Conservation (phyloP, 2,888 invertebrate genomes). For the Epirrhoe tristata region DNA sequence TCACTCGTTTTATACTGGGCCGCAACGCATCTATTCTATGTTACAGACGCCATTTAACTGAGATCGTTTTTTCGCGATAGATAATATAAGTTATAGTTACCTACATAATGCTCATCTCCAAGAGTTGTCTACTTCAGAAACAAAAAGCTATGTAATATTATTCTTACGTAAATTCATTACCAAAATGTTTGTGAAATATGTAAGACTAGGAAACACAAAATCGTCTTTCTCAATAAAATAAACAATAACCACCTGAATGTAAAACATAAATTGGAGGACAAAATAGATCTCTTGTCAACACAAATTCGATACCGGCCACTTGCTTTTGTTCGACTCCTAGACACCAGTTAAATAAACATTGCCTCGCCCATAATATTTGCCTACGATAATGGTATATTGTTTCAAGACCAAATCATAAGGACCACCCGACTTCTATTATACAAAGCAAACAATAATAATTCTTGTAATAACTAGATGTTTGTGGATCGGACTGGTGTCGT, state of each 20-base stretch:
- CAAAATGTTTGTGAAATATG: background rate
- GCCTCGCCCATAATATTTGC: slow-evolving; percentile 38
- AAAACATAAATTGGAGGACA: slow-evolving; percentile 32
- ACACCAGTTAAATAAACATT: slow-evolving; percentile 43
- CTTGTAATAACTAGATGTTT: slow-evolving; percentile 55
- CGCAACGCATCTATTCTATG: slow-evolving; percentile 53
- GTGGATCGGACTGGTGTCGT: slow-evolving; percentile 54
- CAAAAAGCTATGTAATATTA: background rate
- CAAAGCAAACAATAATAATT: slow-evolving; percentile 51
- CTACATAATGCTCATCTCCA: too few species aligned
- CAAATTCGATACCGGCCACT: slow-evolving; percentile 31
- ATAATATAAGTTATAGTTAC: too few species aligned
- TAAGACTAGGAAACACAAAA: slow-evolving; percentile 6
- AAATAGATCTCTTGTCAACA: slow-evolving; percentile 38
- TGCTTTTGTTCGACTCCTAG: slow-evolving; percentile 35
- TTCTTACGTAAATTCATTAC: background rate
- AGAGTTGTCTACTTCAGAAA: background rate
- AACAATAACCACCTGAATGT: slow-evolving; percentile 32
- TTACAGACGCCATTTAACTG: background rate
- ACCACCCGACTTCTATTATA: slow-evolving; percentile 47
- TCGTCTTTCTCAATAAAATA: slow-evolving; percentile 16
- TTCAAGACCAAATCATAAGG: slow-evolving; percentile 39
- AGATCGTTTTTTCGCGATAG: background rate
- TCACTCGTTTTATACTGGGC: slow-evolving; percentile 56
- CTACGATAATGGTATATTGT: slow-evolving; percentile 36